phyloP scores from a whole-genome alignment of 2,888 invertebrate species.

The Epistrophella euchroma region DNA sequence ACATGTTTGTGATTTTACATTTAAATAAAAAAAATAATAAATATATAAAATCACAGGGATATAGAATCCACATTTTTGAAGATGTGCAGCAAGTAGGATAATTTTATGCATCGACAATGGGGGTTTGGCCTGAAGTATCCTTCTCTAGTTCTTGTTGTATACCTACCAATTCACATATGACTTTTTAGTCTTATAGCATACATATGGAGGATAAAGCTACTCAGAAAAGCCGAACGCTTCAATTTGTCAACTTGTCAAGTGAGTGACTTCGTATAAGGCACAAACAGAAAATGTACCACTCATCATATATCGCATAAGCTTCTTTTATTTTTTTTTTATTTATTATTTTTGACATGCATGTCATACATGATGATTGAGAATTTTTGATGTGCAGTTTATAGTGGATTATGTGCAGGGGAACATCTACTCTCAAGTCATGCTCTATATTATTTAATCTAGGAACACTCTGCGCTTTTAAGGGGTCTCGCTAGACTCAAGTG shows the following conservation, averaged over 20 bases:
- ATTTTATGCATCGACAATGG: constrained; percentile 48
- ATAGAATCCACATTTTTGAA: constrained; percentile 52
- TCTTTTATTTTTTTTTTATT: constrained; percentile 38
- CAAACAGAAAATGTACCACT: constrained; percentile 53
- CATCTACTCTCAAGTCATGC: constrained; percentile 42
- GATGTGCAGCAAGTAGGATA: constrained; percentile 60
- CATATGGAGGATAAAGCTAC: constrained; percentile 29
- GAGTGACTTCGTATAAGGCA: constrained; percentile 64
- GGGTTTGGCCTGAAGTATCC: constrained; percentile 54
- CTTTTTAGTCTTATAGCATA: constrained; percentile 22
- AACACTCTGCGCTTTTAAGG: constrained; percentile 51
- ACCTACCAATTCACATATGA: neutral
- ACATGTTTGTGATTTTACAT: constrained; percentile 58
- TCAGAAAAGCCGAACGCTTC: constrained; percentile 63
- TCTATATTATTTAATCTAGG: constrained; percentile 68
- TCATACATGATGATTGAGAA: constrained; percentile 42
- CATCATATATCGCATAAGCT: constrained; percentile 47
- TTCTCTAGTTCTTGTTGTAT: constrained; percentile 20
- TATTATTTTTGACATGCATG: neutral
- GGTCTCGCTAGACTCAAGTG: constrained; percentile 45
- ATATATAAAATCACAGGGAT: neutral
- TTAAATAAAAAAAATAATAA: constrained; percentile 47
- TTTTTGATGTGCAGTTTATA: constrained; percentile 45
- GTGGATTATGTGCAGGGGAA: constrained; percentile 2
- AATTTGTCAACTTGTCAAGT: constrained; percentile 76